Evolutionary conservation across 2,797 vertebrate species (phyloP).

Genomic region (Spinibarbus caldwelli): DNA sequence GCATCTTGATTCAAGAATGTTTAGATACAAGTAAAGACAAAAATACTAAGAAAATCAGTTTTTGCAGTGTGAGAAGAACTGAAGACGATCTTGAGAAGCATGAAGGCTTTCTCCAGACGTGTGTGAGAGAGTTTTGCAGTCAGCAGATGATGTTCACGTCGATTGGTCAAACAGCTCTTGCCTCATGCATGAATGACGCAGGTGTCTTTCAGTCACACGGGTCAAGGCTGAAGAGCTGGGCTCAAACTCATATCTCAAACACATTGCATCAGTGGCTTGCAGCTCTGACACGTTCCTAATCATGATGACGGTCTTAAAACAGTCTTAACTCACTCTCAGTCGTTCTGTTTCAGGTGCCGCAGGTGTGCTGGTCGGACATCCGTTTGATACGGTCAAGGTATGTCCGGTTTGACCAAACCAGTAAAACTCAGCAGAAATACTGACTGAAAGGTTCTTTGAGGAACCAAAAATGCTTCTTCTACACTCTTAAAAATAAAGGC

Average conservation of each 20-base stretch:
- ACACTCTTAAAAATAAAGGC: too few species aligned
- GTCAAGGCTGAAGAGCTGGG: conserved; percentile 39
- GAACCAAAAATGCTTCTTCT: not conserved
- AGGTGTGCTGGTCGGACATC: conserved; percentile 95
- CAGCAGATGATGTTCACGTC: not conserved
- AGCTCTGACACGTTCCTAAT: not conserved
- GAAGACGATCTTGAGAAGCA: not conserved
- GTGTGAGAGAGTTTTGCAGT: not conserved
- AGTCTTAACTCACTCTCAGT: not conserved
- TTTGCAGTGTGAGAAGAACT: not conserved
- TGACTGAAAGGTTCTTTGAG: not conserved
- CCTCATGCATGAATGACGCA: conserved; percentile 21
- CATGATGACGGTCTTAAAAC: not conserved
- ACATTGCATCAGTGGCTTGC: not conserved
- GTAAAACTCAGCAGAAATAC: not conserved
- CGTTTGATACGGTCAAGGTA: conserved; percentile 98
- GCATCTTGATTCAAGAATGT: not conserved
- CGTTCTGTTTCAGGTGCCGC: conserved; percentile 84
- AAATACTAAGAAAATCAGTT: not conserved
- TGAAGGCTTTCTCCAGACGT: not conserved
- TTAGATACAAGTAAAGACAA: not conserved
- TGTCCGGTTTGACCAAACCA: conserved; percentile 64
- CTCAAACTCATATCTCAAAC: not conserved
- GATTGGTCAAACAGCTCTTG: conserved; percentile 1
- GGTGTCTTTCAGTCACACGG: not conserved